Evolutionary conservation across 2,113 vertebrate genomes (phyloP), one percentile per base, ranked within the genome.

Genomic region (Kryptolebias marmoratus): DNA sequence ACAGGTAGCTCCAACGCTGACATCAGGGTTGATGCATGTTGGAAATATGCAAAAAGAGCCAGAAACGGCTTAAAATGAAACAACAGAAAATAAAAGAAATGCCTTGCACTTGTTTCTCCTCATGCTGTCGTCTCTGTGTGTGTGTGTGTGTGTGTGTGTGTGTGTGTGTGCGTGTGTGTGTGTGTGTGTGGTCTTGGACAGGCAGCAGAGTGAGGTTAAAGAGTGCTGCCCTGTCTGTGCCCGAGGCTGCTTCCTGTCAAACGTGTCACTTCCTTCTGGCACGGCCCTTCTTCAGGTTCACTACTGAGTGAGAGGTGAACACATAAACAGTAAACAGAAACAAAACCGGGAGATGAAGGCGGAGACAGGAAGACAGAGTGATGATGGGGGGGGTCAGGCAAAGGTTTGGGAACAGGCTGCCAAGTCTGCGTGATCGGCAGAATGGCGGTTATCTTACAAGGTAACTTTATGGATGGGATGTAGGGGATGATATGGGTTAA

Each of bases 231-330:
- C 70, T 68, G 68, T 77, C 45, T 32, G 27, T 80, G 66, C 73
- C 77, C 12, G 2, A 28, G 62, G 79, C 48, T 13, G 44, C 65
- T 71, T 75, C 73, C 83, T 79, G 80, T 87, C 83, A 86, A 76
- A 81, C 60, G 71, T 44, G 44, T 73, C 39, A 42, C 3, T 36
- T 36, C 36, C 7, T 36, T 36, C 55, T 52, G 67, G 62, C 67
- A 44, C 15, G 1, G 42, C 61, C 64, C 48, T 73, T 68, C 63
- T 63, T 32, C 62, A 15, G 61, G 27, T 57, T 70, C 75, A 71
- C 52, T 27, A 64, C 10, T 0, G 65, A 78, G 71, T 1, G 14
- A 68, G 59, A 57, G 36, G 73, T 73, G 80, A 85, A 80, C 75
- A 68, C 5, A 22, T 28, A 68, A 79, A 77, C 53, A 53, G 39